These are phyloP conservation scores for Kryptolebias ocellatus DNA, from an alignment of 2,797 vertebrate genomes.

Conservation along the genomic window DNA sequence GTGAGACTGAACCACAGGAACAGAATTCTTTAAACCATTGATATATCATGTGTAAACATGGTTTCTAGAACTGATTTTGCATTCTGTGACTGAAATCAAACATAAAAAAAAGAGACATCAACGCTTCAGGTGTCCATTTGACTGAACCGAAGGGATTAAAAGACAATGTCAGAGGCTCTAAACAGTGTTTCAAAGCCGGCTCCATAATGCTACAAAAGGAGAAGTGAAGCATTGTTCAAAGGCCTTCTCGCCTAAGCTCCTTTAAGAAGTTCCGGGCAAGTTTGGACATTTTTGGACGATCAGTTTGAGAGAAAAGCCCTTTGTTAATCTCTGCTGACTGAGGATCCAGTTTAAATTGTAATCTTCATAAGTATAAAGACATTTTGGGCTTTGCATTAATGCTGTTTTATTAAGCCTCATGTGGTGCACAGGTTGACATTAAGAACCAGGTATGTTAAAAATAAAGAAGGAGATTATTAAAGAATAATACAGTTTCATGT, in stretches of 20 bases:
- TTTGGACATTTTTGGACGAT: conserved; percentile 55
- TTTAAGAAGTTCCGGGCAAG: conserved; percentile 70
- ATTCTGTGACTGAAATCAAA: conserved; percentile 31
- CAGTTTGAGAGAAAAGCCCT: conserved; percentile 32
- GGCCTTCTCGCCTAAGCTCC: conserved; percentile 63
- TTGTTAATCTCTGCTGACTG: conserved; percentile 55
- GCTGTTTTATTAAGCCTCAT: neutral
- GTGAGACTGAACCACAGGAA: conserved; percentile 18
- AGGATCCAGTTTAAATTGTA: conserved; percentile 39
- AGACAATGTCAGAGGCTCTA: conserved; percentile 58
- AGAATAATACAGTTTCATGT: too few species aligned
- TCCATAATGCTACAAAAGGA: conserved; percentile 61
- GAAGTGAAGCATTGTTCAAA: conserved; percentile 72
- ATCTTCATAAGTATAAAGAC: neutral
- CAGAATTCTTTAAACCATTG: conserved; percentile 8
- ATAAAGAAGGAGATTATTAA: too few species aligned
- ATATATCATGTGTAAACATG: conserved; percentile 13
- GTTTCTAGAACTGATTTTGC: conserved; percentile 12
- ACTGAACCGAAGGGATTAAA: conserved; percentile 64
- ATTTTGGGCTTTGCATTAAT: neutral
- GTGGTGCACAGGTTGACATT: neutral
- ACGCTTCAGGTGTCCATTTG: conserved; percentile 54
- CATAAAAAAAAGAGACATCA: conserved; percentile 47
- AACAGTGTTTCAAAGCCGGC: conserved; percentile 63
- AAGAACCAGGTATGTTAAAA: too few species aligned